phyloP scores from a whole-genome alignment of 2,797 vertebrate genomes.

The Phyllotis vaccarum region DNA sequence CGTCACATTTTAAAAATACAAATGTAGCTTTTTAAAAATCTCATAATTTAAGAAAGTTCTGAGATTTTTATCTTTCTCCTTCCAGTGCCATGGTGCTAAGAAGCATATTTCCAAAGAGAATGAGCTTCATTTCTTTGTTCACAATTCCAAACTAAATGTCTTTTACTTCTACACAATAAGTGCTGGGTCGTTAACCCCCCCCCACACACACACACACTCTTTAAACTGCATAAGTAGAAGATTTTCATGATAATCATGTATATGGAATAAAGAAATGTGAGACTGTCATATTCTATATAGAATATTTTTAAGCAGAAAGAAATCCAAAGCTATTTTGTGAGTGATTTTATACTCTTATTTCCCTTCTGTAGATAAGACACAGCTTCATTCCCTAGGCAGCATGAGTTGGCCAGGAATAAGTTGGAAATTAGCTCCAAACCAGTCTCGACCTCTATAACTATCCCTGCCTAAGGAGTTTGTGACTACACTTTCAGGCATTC shows the following conservation, averaged over 20 bases:
- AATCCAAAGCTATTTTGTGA: not conserved
- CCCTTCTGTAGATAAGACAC: conserved; percentile 45
- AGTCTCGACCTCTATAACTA: conserved; percentile 4
- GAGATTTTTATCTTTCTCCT: not conserved
- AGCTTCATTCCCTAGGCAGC: conserved; percentile 43
- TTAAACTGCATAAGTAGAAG: conserved; percentile 57
- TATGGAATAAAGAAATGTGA: conserved; percentile 43
- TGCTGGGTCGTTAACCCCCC: not conserved
- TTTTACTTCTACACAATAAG: conserved; percentile 45
- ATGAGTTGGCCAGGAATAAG: not conserved
- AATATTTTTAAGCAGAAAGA: conserved; percentile 61
- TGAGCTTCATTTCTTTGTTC: conserved; percentile 46
- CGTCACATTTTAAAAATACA: not conserved
- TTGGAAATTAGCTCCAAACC: not conserved
- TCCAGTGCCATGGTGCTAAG: not conserved
- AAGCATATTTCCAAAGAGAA: conserved; percentile 42
- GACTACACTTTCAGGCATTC: conserved; percentile 9
- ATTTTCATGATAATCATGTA: conserved; percentile 16
- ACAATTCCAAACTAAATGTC: conserved; percentile 29
- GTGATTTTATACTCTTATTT: conserved; percentile 54
- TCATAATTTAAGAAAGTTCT: not conserved
- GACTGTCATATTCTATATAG: conserved; percentile 55
- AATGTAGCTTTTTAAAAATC: not conserved
- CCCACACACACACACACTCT: no score
- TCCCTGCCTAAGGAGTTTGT: not conserved